Percentiles rank a stretch among this genome's conserved stretches.
Evolutionary conservation across 1,140 invertebrate genomes (phyloP).

Genomic region (Pseudobourletiella spinata): DNA sequence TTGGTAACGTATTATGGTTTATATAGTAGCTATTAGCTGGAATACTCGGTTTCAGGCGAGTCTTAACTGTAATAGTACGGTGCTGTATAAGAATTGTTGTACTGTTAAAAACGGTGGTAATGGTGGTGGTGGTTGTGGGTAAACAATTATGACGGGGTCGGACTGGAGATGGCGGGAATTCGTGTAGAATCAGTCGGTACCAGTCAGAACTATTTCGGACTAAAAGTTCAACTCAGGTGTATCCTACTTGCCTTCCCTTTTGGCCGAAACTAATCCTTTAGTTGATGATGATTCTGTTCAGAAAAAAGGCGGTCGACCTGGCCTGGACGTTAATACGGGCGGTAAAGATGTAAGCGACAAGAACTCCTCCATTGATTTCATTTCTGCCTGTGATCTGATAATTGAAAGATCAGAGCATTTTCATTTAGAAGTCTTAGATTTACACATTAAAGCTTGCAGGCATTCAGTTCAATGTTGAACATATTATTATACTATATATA

Average conservation of each 20-base stretch:
- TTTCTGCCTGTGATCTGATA: neutral
- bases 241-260: too few relatives aligned
- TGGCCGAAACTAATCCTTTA: too few relatives aligned
- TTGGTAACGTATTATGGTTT: too few relatives aligned
- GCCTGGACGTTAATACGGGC: neutral
- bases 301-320: constrained; percentile 25
- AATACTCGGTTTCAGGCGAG: too few relatives aligned
- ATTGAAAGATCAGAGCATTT: neutral
- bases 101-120: neutral
- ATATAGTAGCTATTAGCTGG: too few relatives aligned
- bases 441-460: neutral
- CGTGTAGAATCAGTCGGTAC: too few relatives aligned
- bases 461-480: neutral
- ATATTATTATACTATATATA: neutral
- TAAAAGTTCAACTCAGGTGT: too few relatives aligned
- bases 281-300: constrained; percentile 3
- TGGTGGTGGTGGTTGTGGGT: neutral
- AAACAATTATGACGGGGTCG: neutral
- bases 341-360: neutral
- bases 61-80: too few relatives aligned
- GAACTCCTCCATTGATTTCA: neutral
- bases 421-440: neutral
- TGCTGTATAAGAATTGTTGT: too few relatives aligned
- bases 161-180: too few relatives aligned
- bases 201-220: too few relatives aligned